These are phyloP conservation scores for Drosophila auraria DNA, from an alignment of 1,140 invertebrate species.

Conservation along the genomic window DNA sequence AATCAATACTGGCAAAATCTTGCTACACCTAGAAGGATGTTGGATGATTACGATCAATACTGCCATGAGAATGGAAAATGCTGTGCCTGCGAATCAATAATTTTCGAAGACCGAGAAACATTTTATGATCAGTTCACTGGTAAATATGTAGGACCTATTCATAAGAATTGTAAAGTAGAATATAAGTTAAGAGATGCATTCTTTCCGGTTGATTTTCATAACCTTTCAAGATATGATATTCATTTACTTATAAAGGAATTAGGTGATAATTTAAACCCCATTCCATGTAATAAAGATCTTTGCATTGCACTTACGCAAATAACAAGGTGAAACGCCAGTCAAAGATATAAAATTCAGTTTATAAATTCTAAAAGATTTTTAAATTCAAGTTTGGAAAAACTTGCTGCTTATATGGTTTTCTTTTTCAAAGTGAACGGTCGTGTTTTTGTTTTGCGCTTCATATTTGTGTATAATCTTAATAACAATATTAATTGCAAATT, in stretches of 20 bases:
- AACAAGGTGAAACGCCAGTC: too few relatives aligned
- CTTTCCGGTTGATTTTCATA: background rate
- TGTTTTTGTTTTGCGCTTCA: too few relatives aligned
- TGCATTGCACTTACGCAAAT: too few relatives aligned
- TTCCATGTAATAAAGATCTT: background rate
- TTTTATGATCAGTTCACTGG: background rate
- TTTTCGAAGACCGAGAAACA: background rate
- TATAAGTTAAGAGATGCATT: background rate
- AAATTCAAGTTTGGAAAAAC: slow-evolving; percentile 1
- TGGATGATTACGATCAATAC: too few relatives aligned
- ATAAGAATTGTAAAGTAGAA: background rate
- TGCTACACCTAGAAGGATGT: too few relatives aligned
- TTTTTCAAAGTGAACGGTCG: too few relatives aligned
- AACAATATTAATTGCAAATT: too few relatives aligned
- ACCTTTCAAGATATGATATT: background rate
- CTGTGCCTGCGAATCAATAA: too few relatives aligned
- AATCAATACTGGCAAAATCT: background rate
- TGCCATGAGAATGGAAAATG: too few relatives aligned
- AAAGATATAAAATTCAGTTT: background rate
- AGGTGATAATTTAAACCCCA: background rate
- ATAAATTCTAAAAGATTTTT: slow-evolving; percentile 2
- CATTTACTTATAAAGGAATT: slow-evolving; percentile 1
- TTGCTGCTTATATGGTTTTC: background rate
- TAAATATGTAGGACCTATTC: background rate
- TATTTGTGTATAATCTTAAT: too few relatives aligned